Evolutionary conservation across 2,113 vertebrate species (phyloP).

Genomic region (Cyprinodon variegatus): DNA sequence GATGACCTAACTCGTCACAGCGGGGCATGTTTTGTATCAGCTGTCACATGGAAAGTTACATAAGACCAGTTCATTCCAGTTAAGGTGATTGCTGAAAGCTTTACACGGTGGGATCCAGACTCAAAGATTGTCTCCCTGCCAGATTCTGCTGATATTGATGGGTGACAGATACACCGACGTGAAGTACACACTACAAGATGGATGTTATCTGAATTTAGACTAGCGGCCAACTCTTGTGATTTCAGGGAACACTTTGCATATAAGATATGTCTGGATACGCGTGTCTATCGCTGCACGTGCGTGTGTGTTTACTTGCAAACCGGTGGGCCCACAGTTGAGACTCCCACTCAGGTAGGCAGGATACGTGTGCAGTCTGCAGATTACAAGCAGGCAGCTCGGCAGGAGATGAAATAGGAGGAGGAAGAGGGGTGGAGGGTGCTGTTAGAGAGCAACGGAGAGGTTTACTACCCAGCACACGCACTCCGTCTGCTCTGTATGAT

Average conservation of each 20-base stretch:
- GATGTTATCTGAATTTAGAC: slow-evolving; percentile 35
- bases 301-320: slow-evolving; percentile 4
- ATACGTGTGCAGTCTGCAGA: slow-evolving; percentile 76
- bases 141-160: slow-evolving; percentile 37
- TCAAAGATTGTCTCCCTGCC: slow-evolving; percentile 57
- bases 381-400: slow-evolving; percentile 69
- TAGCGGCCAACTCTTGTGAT: slow-evolving; percentile 10
- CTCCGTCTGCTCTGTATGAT: slow-evolving; percentile 82
- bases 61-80: slow-evolving; percentile 71
- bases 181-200: slow-evolving; percentile 27
- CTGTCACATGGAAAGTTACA: slow-evolving; percentile 56
- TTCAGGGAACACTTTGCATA: slow-evolving; percentile 40
- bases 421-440: slow-evolving; percentile 38
- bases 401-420: slow-evolving; percentile 55
- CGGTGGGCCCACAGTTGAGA: slow-evolving; percentile 39
- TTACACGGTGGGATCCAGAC: slow-evolving; percentile 59
- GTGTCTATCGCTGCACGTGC: slow-evolving; percentile 34
- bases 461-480: slow-evolving; percentile 80
- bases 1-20: slow-evolving; percentile 42
- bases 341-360: slow-evolving; percentile 68
- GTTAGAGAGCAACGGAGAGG: slow-evolving; percentile 69
- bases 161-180: slow-evolving; percentile 16
- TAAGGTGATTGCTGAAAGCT: slow-evolving; percentile 78
- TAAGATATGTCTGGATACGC: background rate
- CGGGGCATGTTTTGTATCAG: slow-evolving; percentile 41